phyloP scores from a whole-genome alignment of 2,797 vertebrate species.

The Eulemur rubriventer region DNA sequence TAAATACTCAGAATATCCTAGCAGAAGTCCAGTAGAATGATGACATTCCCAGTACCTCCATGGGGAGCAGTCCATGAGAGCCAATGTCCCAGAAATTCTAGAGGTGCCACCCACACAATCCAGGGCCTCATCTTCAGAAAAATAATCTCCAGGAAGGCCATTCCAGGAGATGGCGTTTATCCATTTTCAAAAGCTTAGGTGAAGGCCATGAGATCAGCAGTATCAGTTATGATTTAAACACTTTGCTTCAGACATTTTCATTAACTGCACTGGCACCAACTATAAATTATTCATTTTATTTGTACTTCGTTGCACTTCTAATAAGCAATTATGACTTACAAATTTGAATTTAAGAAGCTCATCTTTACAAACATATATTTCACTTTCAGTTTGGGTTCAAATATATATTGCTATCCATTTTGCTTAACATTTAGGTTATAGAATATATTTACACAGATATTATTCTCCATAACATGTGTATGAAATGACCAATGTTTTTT shows the following conservation, averaged over 20 bases:
- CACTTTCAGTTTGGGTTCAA: constrained; percentile 40
- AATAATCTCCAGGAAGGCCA: constrained; percentile 13
- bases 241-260: constrained; percentile 74
- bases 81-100: background rate
- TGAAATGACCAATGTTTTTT: background rate
- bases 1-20: background rate
- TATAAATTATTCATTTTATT: constrained; percentile 82
- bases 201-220: constrained; percentile 63
- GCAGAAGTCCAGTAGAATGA: background rate
- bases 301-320: constrained; percentile 70
- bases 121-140: background rate
- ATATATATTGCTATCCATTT: constrained; percentile 57
- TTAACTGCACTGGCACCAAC: constrained; percentile 74
- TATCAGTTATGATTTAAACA: constrained; percentile 79
- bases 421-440: constrained; percentile 58
- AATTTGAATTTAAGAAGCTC: constrained; percentile 53
- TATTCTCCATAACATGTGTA: background rate
- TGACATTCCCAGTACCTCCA: too few species aligned
- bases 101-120: background rate
- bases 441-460: background rate
- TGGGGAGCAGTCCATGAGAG: background rate
- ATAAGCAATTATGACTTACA: constrained; percentile 62
- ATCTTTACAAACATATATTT: constrained; percentile 58
- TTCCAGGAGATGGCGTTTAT: constrained; percentile 43
- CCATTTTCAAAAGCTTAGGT: constrained; percentile 61